These are phyloP conservation scores for Cynopterus brachyotis DNA, from an alignment of 2,113 vertebrate genomes.

Conservation along the genomic window DNA sequence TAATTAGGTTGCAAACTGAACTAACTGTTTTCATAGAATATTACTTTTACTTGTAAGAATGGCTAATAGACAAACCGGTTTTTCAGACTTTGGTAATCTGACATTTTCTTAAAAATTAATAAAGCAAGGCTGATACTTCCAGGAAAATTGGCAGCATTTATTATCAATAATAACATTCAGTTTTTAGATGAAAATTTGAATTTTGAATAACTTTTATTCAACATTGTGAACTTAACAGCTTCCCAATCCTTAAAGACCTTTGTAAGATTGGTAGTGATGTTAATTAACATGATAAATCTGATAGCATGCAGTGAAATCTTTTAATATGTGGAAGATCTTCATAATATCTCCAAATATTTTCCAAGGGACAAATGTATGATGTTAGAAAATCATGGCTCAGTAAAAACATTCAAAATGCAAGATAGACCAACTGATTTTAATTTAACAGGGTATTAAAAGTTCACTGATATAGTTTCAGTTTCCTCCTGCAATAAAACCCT, in stretches of 20 bases:
- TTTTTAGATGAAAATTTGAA: background rate
- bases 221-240: background rate
- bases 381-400: background rate
- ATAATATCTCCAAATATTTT: background rate
- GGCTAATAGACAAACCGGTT: background rate
- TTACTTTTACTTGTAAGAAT: background rate
- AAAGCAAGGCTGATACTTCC: background rate
- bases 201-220: background rate
- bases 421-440: background rate
- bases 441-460: background rate
- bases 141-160: conserved; percentile 3
- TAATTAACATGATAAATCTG: background rate
- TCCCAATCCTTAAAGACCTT: background rate
- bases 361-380: background rate
- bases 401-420: background rate
- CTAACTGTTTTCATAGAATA: background rate
- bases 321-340: background rate
- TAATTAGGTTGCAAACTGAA: background rate
- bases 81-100: background rate
- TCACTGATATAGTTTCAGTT: background rate
- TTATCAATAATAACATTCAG: background rate
- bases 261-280: background rate
- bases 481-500: background rate
- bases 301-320: background rate
- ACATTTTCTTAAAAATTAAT: background rate